Evolutionary conservation across 2,888 invertebrate genomes (phyloP).

Genomic region (Brenthis daphne): DNA sequence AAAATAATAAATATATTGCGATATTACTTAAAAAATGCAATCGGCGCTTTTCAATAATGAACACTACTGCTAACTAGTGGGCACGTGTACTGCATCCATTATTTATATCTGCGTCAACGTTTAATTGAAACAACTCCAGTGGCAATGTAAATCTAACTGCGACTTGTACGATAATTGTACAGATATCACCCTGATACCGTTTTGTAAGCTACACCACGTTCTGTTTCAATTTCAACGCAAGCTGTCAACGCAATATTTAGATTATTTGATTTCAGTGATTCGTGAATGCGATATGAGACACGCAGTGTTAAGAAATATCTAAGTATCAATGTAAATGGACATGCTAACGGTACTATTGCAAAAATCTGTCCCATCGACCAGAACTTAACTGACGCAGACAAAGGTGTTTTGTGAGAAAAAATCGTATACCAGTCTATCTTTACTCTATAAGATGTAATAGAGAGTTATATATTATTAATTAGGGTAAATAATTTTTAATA

Average conservation of each 20-base stretch:
- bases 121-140: constrained; percentile 34
- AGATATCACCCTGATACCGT: constrained; percentile 30
- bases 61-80: constrained; percentile 25
- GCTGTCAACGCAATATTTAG: constrained; percentile 23
- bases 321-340: constrained; percentile 4
- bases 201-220: constrained; percentile 32
- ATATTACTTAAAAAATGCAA: constrained; percentile 11
- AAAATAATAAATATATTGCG: too few relatives aligned
- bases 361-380: too few relatives aligned
- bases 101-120: constrained; percentile 26
- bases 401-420: too few relatives aligned
- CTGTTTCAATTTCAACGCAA: constrained; percentile 28
- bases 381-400: too few relatives aligned
- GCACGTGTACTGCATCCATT: constrained; percentile 32
- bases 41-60: constrained; percentile 26
- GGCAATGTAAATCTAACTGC: constrained; percentile 32
- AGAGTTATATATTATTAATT: too few relatives aligned
- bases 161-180: constrained; percentile 33
- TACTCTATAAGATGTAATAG: too few relatives aligned
- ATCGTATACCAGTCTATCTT: too few relatives aligned
- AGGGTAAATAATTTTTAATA: too few relatives aligned
- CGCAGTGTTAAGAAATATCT: constrained; percentile 29
- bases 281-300: constrained; percentile 32
- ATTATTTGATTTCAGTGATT: constrained; percentile 33
- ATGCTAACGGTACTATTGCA: background rate